Evolutionary conservation across 2,888 invertebrate genomes (phyloP).

Genomic region (Heliconius ethilla): DNA sequence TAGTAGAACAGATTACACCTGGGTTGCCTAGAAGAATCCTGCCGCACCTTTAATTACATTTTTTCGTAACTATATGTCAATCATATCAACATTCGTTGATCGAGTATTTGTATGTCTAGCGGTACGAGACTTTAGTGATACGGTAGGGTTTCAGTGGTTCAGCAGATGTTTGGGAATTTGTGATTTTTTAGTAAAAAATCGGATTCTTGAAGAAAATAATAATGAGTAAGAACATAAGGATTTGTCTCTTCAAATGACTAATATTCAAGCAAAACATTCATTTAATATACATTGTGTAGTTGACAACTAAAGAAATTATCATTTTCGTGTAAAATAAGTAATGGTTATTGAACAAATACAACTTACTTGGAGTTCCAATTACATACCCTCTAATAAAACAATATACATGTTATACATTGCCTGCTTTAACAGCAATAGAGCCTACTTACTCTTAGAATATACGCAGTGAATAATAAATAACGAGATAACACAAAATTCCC

Average conservation of each 20-base stretch:
- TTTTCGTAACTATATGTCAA: neutral
- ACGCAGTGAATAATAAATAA: constrained; percentile 21
- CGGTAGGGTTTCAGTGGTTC: too few relatives aligned
- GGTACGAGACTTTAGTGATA: too few relatives aligned
- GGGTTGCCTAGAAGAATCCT: too few relatives aligned
- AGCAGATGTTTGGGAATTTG: too few relatives aligned
- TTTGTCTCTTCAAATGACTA: neutral
- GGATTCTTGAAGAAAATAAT: neutral
- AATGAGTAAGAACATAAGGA: neutral
- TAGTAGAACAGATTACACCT: too few relatives aligned
- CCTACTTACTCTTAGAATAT: neutral
- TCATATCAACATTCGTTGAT: too few relatives aligned
- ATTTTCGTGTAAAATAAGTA: neutral
- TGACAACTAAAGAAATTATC: neutral
- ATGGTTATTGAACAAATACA: neutral
- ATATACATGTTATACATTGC: constrained; percentile 15
- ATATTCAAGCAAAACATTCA: neutral
- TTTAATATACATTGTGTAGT: neutral
- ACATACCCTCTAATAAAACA: neutral
- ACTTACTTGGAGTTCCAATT: constrained; percentile 19
- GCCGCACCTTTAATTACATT: too few relatives aligned
- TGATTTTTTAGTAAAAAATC: too few relatives aligned
- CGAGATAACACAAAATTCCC: neutral
- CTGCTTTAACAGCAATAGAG: neutral
- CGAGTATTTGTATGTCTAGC: neutral